phyloP scores from a whole-genome alignment of 2,797 vertebrate species.

The Alca torda region DNA sequence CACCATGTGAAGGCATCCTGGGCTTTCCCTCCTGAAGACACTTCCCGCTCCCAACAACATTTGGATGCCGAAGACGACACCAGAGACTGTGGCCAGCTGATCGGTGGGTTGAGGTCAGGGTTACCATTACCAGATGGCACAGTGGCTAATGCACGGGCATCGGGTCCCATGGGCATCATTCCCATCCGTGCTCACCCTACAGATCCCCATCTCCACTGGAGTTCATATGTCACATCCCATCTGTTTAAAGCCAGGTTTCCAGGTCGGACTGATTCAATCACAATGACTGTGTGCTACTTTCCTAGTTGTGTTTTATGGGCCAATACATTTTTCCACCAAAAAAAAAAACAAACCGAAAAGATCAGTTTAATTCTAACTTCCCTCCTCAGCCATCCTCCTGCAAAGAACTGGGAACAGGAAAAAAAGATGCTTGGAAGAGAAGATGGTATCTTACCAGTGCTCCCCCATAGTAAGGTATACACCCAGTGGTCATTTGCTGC shows the following conservation, averaged over 20 bases:
- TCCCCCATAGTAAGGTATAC: neutral
- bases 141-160: fast-evolving
- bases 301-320: neutral
- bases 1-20: neutral
- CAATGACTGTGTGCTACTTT: neutral
- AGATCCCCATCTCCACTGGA: neutral
- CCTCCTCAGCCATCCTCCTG: neutral
- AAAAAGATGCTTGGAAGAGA: neutral
- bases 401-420: neutral
- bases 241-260: neutral
- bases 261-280: neutral
- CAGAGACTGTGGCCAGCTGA: neutral
- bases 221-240: too few species aligned
- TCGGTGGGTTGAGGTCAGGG: neutral
- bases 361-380: neutral
- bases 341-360: fast-evolving
- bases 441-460: neutral
- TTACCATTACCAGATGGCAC: neutral
- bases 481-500: neutral
- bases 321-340: neutral
- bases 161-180: neutral
- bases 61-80: neutral
- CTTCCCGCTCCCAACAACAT: neutral
- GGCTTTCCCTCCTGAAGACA: neutral
- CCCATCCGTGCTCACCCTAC: fast-evolving